Percentiles rank a stretch among this genome's conserved stretches.
Evolutionary conservation across 2,797 vertebrate genomes (phyloP).

Genomic region (Anguilla pacifica): DNA sequence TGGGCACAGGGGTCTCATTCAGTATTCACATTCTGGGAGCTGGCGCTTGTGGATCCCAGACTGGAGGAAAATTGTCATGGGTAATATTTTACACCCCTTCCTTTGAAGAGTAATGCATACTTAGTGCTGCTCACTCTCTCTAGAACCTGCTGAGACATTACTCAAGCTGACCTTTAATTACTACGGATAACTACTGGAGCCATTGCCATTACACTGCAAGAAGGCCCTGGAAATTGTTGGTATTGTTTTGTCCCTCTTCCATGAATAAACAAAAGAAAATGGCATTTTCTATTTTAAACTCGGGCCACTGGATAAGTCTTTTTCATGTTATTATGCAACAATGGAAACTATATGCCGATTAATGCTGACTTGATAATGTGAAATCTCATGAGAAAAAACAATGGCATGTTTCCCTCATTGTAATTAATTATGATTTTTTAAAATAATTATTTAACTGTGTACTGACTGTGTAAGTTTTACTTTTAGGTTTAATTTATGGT

Average conservation of each 20-base stretch:
- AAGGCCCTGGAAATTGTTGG: too few species aligned
- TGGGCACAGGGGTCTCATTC: conserved; percentile 8
- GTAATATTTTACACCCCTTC: conserved; percentile 13
- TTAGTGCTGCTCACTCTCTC: not conserved
- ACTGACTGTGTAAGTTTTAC: not conserved
- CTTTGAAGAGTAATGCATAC: conserved; percentile 12
- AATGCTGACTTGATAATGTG: not conserved
- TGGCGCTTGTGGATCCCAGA: not conserved
- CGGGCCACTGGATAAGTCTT: not conserved
- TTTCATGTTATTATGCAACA: not conserved
- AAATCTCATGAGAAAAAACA: not conserved
- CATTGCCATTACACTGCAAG: not conserved
- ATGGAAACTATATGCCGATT: not conserved
- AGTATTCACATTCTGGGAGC: conserved; percentile 11
- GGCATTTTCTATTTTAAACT: not conserved
- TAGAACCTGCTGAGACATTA: not conserved
- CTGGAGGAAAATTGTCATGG: not conserved
- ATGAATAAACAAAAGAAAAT: not conserved
- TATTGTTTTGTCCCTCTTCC: not conserved
- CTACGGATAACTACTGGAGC: not conserved
- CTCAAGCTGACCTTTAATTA: conserved; percentile 20
- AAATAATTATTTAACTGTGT: not conserved
- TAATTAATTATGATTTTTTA: not conserved
- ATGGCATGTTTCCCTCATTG: not conserved
- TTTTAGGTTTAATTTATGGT: not conserved